phyloP scores from a whole-genome alignment of 2,113 vertebrate species.

The Larimichthys crocea region DNA sequence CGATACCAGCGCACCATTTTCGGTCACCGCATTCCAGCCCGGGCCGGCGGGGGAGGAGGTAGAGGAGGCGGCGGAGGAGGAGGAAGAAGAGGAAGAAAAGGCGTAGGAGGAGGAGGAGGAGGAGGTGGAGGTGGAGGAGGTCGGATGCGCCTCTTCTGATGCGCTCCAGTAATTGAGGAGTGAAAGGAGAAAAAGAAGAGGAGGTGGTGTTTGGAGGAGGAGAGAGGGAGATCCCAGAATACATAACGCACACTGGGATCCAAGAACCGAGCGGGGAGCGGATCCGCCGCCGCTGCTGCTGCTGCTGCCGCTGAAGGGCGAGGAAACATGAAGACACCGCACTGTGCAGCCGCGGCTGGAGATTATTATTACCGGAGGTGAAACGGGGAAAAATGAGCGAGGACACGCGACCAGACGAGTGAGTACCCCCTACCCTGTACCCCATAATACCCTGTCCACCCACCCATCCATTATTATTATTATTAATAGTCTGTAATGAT shows the following conservation, averaged over 20 bases:
- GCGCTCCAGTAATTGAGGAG: constrained; percentile 48
- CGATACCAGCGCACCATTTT: constrained; percentile 73
- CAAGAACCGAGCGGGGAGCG: constrained; percentile 18
- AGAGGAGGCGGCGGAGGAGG: constrained; percentile 22
- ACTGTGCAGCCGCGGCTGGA: constrained; percentile 84
- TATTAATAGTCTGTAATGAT: background rate
- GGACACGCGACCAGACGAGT: constrained; percentile 93
- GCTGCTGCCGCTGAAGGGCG: constrained; percentile 32
- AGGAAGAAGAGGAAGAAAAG: background rate
- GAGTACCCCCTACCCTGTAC: constrained; percentile 71
- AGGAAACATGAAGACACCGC: constrained; percentile 87
- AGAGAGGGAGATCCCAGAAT: constrained; percentile 26
- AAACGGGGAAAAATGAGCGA: constrained; percentile 90
- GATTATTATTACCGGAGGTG: constrained; percentile 81
- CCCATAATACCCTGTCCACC: background rate
- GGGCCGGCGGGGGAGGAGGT: constrained; percentile 39
- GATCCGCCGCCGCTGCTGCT: background rate
- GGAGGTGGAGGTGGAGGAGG: constrained; percentile 15
- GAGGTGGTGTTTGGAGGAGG: background rate
- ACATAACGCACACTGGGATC: constrained; percentile 22
- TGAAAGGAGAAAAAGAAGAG: constrained; percentile 14
- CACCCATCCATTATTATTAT: background rate
- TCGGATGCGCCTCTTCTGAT: constrained; percentile 41
- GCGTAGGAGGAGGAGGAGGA: background rate
- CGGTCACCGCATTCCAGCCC: constrained; percentile 64